Percentiles rank a stretch among this genome's conserved stretches.
Evolutionary conservation across 2,888 invertebrate species (phyloP).

Genomic region (Bombylius major): DNA sequence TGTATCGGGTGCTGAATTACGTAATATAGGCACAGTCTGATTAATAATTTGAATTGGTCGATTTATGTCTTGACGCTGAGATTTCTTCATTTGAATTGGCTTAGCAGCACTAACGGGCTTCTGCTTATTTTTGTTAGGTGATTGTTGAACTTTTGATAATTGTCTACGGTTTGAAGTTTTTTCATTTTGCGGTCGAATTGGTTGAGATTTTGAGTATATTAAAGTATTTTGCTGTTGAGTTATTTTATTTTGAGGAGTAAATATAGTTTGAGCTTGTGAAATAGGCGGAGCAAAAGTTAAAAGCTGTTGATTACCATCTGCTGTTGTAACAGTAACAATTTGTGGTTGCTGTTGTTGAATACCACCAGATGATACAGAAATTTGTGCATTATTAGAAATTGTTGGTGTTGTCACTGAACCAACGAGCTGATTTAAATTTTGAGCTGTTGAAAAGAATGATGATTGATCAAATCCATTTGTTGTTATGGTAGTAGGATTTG

Average conservation of each 20-base stretch:
- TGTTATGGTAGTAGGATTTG: constrained; percentile 1
- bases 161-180: constrained; percentile 43
- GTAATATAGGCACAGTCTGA: constrained; percentile 26
- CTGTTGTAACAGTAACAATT: constrained; percentile 18
- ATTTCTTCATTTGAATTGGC: constrained; percentile 22
- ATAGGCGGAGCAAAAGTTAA: constrained; percentile 11
- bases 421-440: constrained; percentile 5
- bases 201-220: constrained; percentile 40
- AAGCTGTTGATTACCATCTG: constrained; percentile 11
- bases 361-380: constrained; percentile 2
- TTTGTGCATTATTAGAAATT: not conserved
- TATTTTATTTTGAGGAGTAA: constrained; percentile 36
- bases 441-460: constrained; percentile 7
- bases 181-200: constrained; percentile 36
- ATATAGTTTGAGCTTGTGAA: constrained; percentile 2
- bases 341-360: constrained; percentile 16
- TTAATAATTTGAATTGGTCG: constrained; percentile 28
- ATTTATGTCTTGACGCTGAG: constrained; percentile 13
- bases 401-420: not conserved
- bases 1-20: constrained; percentile 19
- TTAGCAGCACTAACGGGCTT: constrained; percentile 19
- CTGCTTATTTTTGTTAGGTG: constrained; percentile 14
- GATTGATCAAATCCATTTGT: constrained; percentile 6
- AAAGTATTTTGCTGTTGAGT: constrained; percentile 40
- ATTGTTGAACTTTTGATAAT: constrained; percentile 15